Percentiles rank a stretch among this genome's conserved stretches.
Conservation (phyloP, 37 sponge, comb jelly and placozoan genomes). For the Dysidea cf. avara region DNA sequence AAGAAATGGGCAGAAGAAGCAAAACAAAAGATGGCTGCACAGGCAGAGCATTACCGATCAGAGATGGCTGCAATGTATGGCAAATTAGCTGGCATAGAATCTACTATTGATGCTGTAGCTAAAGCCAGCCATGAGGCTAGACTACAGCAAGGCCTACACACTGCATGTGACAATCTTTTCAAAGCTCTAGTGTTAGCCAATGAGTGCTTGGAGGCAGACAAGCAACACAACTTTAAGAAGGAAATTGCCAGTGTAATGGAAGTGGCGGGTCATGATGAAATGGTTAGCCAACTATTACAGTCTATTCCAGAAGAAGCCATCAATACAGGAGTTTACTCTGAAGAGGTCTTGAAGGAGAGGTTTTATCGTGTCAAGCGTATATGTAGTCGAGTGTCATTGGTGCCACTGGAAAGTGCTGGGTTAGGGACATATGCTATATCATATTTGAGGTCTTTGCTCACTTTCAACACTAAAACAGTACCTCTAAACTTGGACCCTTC, state of each 20-base stretch:
- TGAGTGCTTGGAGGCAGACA: conserved; percentile 10
- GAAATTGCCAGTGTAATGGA: conserved; percentile 46
- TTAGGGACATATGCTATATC: conserved; percentile 64
- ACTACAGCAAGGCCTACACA: conserved; percentile 44
- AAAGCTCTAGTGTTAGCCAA: conserved; percentile 33
- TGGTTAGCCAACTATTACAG: conserved; percentile 42
- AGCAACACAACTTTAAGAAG: conserved; percentile 5
- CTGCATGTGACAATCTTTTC: conserved; percentile 64
- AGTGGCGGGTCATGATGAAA: conserved; percentile 41
- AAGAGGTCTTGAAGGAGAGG: conserved; percentile 46
- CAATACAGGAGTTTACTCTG: conserved; percentile 48
- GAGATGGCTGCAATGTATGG: conserved; percentile 48
- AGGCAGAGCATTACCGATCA: conserved; percentile 35
- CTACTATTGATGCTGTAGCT: conserved; percentile 62
- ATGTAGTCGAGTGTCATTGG: conserved; percentile 68
- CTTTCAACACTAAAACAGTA: conserved; percentile 6
- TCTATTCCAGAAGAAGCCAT: conserved; percentile 59
- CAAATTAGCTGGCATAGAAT: conserved; percentile 63
- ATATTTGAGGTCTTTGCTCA: conserved; percentile 52
- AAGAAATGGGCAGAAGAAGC: conserved; percentile 29
- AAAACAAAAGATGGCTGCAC: conserved; percentile 23
- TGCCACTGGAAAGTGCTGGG: conserved; percentile 67
- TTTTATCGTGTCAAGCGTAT: conserved; percentile 59
- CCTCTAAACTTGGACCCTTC: not conserved
- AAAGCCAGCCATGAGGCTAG: conserved; percentile 35